phyloP scores from a whole-genome alignment of 1,140 invertebrate species.

The Drosophila orosa region DNA sequence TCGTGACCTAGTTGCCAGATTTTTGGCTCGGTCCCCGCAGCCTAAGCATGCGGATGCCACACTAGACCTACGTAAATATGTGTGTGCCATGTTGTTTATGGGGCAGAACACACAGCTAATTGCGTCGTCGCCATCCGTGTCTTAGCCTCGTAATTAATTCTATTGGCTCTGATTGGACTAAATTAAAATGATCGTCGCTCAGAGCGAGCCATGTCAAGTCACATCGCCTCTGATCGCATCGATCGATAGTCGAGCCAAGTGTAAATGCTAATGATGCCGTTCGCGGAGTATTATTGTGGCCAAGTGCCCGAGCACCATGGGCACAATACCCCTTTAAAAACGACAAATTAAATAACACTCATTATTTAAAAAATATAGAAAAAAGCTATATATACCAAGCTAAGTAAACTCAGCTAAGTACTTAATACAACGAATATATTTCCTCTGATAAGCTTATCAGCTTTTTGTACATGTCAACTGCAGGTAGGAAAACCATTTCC shows the following conservation, averaged over 20 bases:
- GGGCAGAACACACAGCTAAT: constrained; percentile 69
- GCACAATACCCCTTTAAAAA: background rate
- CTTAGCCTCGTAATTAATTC: constrained; percentile 72
- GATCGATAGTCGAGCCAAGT: constrained; percentile 45
- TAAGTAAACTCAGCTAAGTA: background rate
- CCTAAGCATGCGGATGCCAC: constrained; percentile 21
- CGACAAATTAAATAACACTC: no score
- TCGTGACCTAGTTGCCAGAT: constrained; percentile 66
- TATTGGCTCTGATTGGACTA: constrained; percentile 76
- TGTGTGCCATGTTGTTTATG: constrained; percentile 59
- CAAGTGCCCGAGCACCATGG: constrained; percentile 3
- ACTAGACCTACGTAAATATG: background rate
- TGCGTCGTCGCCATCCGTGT: constrained; percentile 59
- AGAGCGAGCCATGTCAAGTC: constrained; percentile 26
- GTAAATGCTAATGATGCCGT: constrained; percentile 51
- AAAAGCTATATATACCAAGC: background rate
- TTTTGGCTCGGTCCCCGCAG: constrained; percentile 32
- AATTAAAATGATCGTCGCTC: constrained; percentile 63
- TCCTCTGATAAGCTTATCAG: constrained; percentile 5
- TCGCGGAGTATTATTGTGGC: background rate
- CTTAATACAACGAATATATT: background rate
- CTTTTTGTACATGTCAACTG: background rate
- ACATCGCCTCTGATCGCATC: constrained; percentile 28
- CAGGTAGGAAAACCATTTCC: background rate
- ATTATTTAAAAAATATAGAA: background rate